Evolutionary conservation across 2,113 vertebrate genomes (phyloP).

Genomic region (Saccopteryx leptura): DNA sequence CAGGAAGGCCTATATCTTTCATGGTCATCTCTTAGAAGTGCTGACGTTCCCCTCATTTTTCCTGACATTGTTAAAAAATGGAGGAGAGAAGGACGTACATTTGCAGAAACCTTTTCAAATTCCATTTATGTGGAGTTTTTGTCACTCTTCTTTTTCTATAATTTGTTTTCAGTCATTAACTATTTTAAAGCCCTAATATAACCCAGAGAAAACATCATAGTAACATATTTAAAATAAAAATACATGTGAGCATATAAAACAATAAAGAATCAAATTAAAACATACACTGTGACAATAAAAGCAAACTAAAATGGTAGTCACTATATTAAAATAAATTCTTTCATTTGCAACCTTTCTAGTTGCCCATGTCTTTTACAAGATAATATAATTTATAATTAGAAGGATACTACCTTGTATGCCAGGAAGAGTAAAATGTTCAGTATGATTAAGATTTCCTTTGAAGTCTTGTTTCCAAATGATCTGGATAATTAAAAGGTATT

Average conservation of each 20-base stretch:
- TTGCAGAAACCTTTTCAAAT: neutral
- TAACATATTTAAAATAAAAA: conserved; percentile 7
- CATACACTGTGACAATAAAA: neutral
- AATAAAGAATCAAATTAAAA: conserved; percentile 31
- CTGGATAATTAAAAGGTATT: neutral
- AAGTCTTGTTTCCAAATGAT: neutral
- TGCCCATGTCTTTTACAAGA: neutral
- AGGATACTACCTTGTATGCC: conserved; percentile 61
- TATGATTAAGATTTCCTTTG: neutral
- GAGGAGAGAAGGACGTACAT: neutral
- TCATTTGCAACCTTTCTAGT: neutral
- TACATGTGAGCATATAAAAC: neutral
- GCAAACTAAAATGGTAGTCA: neutral
- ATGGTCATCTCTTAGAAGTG: neutral
- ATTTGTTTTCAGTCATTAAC: conserved; percentile 21
- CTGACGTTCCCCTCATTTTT: neutral
- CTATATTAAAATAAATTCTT: neutral
- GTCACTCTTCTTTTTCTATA: neutral
- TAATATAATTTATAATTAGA: conserved; percentile 25
- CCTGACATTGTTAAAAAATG: neutral
- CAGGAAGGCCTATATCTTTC: neutral
- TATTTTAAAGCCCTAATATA: conserved; percentile 20
- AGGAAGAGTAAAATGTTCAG: neutral
- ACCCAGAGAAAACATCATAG: neutral
- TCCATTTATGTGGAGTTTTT: neutral